Evolutionary conservation across 2,797 vertebrate genomes (phyloP).

Genomic region (Phalanger gymnotis): DNA sequence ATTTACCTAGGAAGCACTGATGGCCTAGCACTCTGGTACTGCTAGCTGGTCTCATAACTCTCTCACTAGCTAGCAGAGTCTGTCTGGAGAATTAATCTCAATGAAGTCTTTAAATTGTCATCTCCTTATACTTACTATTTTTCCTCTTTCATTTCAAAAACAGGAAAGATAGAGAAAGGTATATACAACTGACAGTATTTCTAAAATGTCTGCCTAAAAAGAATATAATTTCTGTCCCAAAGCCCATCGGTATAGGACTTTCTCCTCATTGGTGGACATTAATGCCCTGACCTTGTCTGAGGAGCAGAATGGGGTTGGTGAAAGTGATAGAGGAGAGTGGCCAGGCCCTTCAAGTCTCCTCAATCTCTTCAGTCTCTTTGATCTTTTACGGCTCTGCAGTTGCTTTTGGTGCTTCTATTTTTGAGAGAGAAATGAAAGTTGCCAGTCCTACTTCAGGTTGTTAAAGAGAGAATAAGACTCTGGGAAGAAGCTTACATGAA

Average conservation of each 20-base stretch:
- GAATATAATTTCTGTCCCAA: background rate
- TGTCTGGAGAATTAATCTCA: background rate
- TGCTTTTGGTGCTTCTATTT: background rate
- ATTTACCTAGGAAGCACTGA: background rate
- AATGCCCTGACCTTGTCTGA: background rate
- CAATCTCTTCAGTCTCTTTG: background rate
- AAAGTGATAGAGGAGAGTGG: background rate
- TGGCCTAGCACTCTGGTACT: background rate
- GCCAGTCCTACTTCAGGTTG: background rate
- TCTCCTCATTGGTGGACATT: background rate
- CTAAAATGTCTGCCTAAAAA: background rate
- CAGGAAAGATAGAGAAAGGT: background rate
- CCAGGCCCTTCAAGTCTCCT: background rate
- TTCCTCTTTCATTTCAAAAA: background rate
- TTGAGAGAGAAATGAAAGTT: background rate
- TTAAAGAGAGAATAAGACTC: background rate
- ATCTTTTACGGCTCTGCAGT: background rate
- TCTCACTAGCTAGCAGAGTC: background rate
- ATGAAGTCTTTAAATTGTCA: background rate
- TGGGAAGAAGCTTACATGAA: background rate
- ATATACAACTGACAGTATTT: background rate
- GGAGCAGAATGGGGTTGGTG: background rate
- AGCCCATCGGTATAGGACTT: background rate
- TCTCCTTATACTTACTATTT: background rate
- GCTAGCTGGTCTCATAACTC: background rate